Percentiles rank a stretch among this genome's conserved stretches.
Conservation (phyloP, 1,140 invertebrate species). For the Zaprionus ornatus region DNA sequence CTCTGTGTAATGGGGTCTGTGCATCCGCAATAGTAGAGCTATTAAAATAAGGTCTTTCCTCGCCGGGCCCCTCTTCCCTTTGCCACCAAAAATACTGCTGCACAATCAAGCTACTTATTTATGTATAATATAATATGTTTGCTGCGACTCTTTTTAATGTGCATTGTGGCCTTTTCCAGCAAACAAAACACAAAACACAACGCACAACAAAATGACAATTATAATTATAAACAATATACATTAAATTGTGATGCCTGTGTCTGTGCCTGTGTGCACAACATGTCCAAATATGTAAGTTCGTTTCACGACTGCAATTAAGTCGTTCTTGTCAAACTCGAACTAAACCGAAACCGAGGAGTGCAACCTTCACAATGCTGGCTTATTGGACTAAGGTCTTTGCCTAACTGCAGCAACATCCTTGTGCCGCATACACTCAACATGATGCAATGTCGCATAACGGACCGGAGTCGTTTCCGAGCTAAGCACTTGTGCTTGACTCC, state of each 20-base stretch:
- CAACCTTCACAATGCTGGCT: slow-evolving; percentile 54
- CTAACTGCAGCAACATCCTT: slow-evolving; percentile 68
- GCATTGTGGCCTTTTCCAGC: slow-evolving; percentile 61
- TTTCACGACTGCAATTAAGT: slow-evolving; percentile 57
- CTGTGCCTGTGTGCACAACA: slow-evolving; percentile 33
- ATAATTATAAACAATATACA: slow-evolving; percentile 77
- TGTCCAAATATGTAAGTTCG: slow-evolving; percentile 46
- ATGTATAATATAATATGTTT: slow-evolving; percentile 16
- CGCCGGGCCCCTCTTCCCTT: background rate
- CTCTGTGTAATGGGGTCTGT: slow-evolving; percentile 29
- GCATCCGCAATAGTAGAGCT: slow-evolving; percentile 22
- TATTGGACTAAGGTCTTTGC: slow-evolving; percentile 74
- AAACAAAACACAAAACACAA: slow-evolving; percentile 7
- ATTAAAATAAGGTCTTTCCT: slow-evolving; percentile 16
- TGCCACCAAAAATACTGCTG: background rate
- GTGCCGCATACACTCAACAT: slow-evolving; percentile 27
- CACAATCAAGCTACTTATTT: background rate
- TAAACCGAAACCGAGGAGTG: slow-evolving; percentile 22
- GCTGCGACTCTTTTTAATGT: slow-evolving; percentile 60
- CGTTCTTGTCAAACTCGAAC: slow-evolving; percentile 58
- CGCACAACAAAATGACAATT: slow-evolving; percentile 59
- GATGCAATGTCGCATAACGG: slow-evolving; percentile 23
- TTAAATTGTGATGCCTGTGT: slow-evolving; percentile 58
- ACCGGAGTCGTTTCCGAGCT: slow-evolving; percentile 17
- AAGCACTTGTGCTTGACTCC: slow-evolving; percentile 22